Conservation (phyloP, 2,888 invertebrate genomes). For the Cheilosia impressa region DNA sequence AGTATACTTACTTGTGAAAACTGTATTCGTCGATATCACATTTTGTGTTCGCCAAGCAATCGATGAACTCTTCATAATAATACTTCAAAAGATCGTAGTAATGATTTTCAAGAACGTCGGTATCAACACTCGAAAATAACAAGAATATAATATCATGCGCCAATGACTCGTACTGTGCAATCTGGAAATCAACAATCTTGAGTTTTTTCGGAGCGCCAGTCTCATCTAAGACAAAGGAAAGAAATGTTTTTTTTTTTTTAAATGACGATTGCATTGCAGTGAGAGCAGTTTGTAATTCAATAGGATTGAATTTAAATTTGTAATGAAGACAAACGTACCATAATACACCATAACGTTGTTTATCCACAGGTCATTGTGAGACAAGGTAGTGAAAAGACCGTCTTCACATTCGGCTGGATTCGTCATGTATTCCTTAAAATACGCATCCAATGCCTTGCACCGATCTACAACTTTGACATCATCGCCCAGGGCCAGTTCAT, state of each 20-base stretch:
- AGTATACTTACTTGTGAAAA: constrained; percentile 81
- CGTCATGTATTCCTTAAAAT: constrained; percentile 77
- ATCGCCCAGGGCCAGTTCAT: constrained; percentile 73
- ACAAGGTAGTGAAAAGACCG: constrained; percentile 84
- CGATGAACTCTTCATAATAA: constrained; percentile 85
- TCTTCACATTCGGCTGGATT: constrained; percentile 78
- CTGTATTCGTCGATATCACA: constrained; percentile 82
- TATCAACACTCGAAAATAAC: constrained; percentile 85
- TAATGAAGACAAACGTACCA: constrained; percentile 77
- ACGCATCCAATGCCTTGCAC: constrained; percentile 75
- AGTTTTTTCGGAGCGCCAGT: constrained; percentile 83
- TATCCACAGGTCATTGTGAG: constrained; percentile 86
- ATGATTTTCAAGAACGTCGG: constrained; percentile 83
- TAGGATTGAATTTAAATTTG: not conserved
- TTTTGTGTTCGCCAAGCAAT: constrained; percentile 82
- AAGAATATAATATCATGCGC: constrained; percentile 85
- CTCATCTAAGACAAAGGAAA: constrained; percentile 76
- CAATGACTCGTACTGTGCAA: constrained; percentile 85
- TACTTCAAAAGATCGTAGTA: constrained; percentile 84
- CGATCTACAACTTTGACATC: constrained; percentile 76
- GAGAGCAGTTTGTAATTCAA: too few relatives aligned
- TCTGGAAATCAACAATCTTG: constrained; percentile 87
- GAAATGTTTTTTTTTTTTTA: not conserved
- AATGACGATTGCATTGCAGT: not conserved
- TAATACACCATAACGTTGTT: constrained; percentile 86